These are phyloP conservation scores for Drosophila navojoa DNA, from an alignment of 1,140 invertebrate species.

Conservation along the genomic window DNA sequence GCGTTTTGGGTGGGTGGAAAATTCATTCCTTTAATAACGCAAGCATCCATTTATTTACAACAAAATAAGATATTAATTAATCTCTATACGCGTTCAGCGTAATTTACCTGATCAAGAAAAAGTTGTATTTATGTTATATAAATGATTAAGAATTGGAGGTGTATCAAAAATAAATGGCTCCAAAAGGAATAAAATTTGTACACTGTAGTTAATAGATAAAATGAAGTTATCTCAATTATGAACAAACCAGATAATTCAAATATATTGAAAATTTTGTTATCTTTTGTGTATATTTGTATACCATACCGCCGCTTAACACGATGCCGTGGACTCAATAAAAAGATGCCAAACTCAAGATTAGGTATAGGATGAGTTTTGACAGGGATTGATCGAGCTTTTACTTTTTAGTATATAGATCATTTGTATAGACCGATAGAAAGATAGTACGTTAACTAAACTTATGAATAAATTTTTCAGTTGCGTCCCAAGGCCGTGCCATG, in stretches of 20 bases:
- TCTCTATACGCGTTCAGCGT: not conserved
- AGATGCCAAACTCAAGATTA: slow-evolving; percentile 11
- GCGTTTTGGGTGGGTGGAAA: too few species aligned
- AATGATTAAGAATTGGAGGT: too few species aligned
- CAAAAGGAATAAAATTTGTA: not conserved
- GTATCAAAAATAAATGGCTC: too few species aligned
- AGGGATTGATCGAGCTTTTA: slow-evolving; percentile 28
- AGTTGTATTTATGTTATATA: too few species aligned
- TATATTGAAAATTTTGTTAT: slow-evolving; percentile 13
- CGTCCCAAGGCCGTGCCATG: slow-evolving; percentile 88
- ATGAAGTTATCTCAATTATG: not conserved
- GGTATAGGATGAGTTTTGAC: slow-evolving; percentile 21
- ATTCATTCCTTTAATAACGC: not conserved
- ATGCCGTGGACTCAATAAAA: slow-evolving; percentile 28
- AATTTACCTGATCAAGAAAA: too few species aligned
- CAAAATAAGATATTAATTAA: not conserved
- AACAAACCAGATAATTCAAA: not conserved
- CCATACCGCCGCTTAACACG: slow-evolving; percentile 47
- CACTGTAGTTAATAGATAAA: not conserved
- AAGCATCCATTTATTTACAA: not conserved
- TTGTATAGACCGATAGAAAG: slow-evolving; percentile 19
- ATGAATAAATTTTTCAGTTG: slow-evolving; percentile 31
- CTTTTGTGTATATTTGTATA: slow-evolving; percentile 18
- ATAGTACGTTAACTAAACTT: slow-evolving; percentile 41
- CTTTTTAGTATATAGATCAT: slow-evolving; percentile 26